These are phyloP conservation scores for Myotis vivesi DNA, from an alignment of 2,797 vertebrate genomes.

Conservation along the genomic window DNA sequence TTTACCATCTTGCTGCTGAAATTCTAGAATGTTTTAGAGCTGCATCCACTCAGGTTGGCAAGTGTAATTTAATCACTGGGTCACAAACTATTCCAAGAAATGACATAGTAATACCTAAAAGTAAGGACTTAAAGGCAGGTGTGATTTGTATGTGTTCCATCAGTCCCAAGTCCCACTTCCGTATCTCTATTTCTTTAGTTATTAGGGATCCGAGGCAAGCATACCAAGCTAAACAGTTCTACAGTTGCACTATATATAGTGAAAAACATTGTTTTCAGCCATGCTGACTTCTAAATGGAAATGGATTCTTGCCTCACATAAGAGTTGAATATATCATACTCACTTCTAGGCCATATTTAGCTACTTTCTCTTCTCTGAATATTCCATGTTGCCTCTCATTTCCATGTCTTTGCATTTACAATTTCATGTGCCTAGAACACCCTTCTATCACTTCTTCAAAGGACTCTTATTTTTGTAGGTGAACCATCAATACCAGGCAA, in stretches of 20 bases:
- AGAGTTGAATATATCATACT: neutral
- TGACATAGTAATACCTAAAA: neutral
- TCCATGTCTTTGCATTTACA: neutral
- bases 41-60: neutral
- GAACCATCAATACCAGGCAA: neutral
- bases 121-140: neutral
- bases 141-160: neutral
- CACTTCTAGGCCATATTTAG: neutral
- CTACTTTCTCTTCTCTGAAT: neutral
- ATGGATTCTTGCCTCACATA: neutral
- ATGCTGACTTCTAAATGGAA: conserved; percentile 14
- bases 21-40: neutral
- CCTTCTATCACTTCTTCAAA: neutral
- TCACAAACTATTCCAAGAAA: neutral
- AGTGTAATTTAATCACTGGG: neutral
- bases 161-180: neutral
- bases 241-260: neutral
- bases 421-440: neutral
- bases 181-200: neutral
- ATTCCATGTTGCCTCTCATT: neutral
- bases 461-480: neutral
- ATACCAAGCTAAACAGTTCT: neutral
- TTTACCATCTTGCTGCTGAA: neutral
- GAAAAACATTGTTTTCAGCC: neutral
- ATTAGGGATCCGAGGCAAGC: neutral